phyloP scores from a whole-genome alignment of 2,113 vertebrate species.

The Stomatorhinus ivindoensis region DNA sequence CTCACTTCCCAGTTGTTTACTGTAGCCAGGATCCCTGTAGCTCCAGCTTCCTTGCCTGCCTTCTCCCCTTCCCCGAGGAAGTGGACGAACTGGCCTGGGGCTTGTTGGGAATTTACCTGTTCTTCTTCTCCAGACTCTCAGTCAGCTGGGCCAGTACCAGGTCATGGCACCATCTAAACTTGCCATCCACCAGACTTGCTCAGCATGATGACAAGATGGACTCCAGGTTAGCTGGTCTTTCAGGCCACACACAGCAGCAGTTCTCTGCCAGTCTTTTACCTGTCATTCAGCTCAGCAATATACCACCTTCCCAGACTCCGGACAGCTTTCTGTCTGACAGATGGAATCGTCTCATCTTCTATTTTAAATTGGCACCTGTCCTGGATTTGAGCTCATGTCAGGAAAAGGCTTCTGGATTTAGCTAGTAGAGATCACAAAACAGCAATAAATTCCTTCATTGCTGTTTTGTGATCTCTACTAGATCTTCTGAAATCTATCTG shows the following conservation, averaged over 20 bases:
- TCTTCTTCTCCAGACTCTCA: not conserved
- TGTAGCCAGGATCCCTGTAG: not conserved
- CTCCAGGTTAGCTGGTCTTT: not conserved
- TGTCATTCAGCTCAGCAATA: not conserved
- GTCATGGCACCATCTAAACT: not conserved
- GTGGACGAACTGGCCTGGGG: no score
- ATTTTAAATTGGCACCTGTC: conserved; percentile 18
- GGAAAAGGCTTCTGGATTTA: conserved; percentile 10
- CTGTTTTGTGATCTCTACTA: not conserved
- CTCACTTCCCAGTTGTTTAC: not conserved
- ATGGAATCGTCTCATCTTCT: not conserved
- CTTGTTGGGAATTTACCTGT: no score
- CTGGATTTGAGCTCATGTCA: conserved; percentile 7
- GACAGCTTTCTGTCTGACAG: conserved; percentile 3
- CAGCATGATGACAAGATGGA: not conserved
- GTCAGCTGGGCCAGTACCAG: not conserved
- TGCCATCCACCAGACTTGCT: not conserved
- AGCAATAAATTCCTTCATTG: not conserved
- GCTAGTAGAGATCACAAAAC: not conserved
- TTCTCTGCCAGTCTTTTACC: not conserved
- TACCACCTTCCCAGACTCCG: conserved; percentile 17
- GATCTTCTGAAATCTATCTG: conserved; percentile 9
- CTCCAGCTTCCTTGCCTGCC: not conserved
- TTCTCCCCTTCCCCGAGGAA: not conserved
- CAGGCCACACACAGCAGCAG: not conserved